Conservation (phyloP, 2,113 vertebrate species). For the Dicaeum eximium region DNA sequence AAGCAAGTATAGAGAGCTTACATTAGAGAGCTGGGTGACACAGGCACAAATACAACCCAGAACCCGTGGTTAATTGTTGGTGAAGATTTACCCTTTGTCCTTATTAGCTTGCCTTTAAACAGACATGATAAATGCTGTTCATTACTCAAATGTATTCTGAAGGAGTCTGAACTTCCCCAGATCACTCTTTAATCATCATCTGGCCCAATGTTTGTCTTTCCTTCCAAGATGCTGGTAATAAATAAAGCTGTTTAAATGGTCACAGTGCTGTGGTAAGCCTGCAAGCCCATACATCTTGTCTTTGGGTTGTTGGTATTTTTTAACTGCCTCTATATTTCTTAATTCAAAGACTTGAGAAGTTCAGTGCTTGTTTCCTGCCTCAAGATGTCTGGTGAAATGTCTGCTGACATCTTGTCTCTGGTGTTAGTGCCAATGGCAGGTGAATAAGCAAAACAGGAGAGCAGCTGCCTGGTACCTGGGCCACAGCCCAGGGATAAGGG, state of each 20-base stretch:
- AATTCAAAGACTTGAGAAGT: neutral
- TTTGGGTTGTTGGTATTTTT: neutral
- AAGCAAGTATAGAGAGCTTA: neutral
- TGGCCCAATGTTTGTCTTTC: neutral
- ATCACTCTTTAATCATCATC: constrained; percentile 27
- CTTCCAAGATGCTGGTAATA: constrained; percentile 9
- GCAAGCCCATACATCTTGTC: neutral
- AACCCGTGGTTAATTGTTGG: neutral
- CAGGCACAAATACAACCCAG: neutral
- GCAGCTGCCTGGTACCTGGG: neutral
- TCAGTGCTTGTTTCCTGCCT: neutral
- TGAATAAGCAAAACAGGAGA: neutral
- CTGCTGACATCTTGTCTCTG: neutral
- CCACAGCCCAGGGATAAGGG: neutral
- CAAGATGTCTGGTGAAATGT: neutral
- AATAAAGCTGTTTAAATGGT: neutral
- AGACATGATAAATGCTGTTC: neutral
- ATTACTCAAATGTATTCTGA: constrained; percentile 27
- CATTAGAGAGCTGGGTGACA: neutral
- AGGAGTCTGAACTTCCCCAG: neutral
- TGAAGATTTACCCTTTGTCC: constrained; percentile 17
- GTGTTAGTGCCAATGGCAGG: neutral
- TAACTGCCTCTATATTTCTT: neutral
- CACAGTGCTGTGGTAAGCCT: neutral
- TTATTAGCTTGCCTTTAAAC: neutral